A percentile compares a stretch with the other conserved stretches of the same genome.
Conservation (phyloP, 2,888 invertebrate species). For the Eristalis pertinax region DNA sequence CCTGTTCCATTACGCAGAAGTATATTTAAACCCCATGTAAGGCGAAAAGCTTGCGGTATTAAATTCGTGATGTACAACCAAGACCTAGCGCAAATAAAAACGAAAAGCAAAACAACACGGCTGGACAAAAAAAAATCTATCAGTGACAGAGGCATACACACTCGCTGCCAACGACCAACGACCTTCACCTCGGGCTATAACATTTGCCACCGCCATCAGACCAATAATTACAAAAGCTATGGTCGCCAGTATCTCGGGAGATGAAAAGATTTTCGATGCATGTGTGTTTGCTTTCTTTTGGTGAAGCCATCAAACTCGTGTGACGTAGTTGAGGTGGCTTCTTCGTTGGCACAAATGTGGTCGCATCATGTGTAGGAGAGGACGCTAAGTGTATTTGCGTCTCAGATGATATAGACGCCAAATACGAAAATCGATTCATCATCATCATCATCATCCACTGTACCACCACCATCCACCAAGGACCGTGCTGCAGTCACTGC, state of each 20-base stretch:
- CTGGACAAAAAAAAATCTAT: neutral
- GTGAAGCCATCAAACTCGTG: neutral
- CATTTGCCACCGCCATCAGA: constrained; percentile 9
- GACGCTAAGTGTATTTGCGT: constrained; percentile 27
- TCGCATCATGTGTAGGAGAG: neutral
- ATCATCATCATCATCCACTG: constrained; percentile 1
- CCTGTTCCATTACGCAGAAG: neutral
- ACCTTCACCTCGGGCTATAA: constrained; percentile 26
- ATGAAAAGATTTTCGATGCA: neutral
- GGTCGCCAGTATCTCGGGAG: neutral
- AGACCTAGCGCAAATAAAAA: neutral
- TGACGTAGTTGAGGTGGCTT: neutral
- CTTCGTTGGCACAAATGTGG: neutral
- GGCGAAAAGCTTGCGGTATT: neutral
- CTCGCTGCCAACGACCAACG: constrained; percentile 20
- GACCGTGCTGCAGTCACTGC: constrained; percentile 19
- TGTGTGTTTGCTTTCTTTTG: neutral
- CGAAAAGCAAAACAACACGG: neutral
- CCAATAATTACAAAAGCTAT: constrained; percentile 6
- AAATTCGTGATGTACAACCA: neutral
- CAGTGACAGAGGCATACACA: neutral
- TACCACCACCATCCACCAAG: neutral
- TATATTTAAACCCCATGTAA: neutral
- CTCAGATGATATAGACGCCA: constrained; percentile 31
- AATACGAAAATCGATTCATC: constrained; percentile 56